Percentiles rank a stretch among this genome's conserved stretches.
Conservation (phyloP, 2,113 vertebrate species). For the Burhinus bistriatus region DNA sequence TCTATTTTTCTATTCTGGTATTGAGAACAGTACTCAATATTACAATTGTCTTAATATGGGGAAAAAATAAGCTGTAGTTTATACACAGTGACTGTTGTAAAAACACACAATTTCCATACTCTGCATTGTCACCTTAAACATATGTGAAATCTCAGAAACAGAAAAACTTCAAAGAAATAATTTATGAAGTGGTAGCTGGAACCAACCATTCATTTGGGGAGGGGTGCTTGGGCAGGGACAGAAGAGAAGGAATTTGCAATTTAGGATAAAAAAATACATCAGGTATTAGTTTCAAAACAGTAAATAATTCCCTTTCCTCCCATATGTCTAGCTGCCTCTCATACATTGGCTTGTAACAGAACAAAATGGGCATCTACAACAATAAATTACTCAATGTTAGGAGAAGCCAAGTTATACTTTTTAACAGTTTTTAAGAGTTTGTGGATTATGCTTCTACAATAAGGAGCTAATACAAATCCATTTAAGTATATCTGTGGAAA, state of each 20-base stretch:
- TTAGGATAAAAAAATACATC: not conserved
- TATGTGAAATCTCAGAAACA: not conserved
- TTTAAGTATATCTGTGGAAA: not conserved
- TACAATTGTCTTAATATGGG: not conserved
- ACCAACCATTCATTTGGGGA: not conserved
- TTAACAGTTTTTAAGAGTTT: not conserved
- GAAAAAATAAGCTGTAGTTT: not conserved
- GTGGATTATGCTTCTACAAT: not conserved
- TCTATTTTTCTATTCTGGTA: not conserved
- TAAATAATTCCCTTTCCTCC: not conserved
- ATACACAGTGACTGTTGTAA: not conserved
- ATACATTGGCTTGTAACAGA: not conserved
- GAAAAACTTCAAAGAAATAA: not conserved
- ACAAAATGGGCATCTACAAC: not conserved
- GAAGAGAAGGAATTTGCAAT: not conserved
- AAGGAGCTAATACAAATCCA: slow-evolving; percentile 6
- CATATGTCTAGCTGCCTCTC: not conserved
- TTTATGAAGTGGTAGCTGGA: not conserved
- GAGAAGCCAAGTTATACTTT: not conserved
- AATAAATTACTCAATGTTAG: not conserved
- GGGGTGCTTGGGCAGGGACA: not conserved
- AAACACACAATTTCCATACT: not conserved
- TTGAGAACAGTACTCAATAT: not conserved
- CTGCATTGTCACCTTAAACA: not conserved
- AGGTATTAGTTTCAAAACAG: not conserved